Evolutionary conservation across 37 sponge, comb jelly and placozoan species (phyloP).

Genomic region (Ephydatia muelleri): DNA sequence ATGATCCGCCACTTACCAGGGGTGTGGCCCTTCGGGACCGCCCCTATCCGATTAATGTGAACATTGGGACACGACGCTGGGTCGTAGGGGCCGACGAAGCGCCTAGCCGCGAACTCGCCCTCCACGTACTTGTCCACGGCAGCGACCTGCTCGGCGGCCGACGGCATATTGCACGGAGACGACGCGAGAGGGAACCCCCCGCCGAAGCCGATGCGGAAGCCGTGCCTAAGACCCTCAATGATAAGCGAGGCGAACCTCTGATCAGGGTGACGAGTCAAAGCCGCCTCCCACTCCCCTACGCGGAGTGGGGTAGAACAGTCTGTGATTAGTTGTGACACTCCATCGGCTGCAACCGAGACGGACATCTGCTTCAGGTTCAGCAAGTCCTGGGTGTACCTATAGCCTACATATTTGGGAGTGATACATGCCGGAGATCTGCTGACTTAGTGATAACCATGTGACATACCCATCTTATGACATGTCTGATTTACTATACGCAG

Average conservation of each 20-base stretch:
- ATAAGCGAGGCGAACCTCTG: constrained; percentile 1
- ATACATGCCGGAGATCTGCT: too few relatives aligned
- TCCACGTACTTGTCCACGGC: neutral
- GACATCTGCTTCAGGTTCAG: constrained; percentile 11
- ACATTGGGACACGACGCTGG: neutral
- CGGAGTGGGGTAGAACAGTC: constrained; percentile 9
- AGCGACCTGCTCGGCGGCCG: constrained; percentile 4
- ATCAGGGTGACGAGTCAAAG: constrained; percentile 18
- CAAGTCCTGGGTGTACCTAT: constrained; percentile 13
- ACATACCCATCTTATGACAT: neutral
- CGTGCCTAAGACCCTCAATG: neutral
- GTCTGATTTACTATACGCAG: neutral
- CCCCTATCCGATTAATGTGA: constrained; percentile 35
- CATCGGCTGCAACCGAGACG: neutral
- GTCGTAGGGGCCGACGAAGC: neutral
- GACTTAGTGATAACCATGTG: neutral
- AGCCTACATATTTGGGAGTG: neutral
- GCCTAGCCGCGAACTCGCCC: neutral
- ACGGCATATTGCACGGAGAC: constrained; percentile 16
- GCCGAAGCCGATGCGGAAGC: constrained; percentile 31
- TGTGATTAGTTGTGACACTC: neutral
- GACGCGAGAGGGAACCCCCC: neutral
- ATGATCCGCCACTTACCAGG: constrained; percentile 39
- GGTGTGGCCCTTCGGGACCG: constrained; percentile 22
- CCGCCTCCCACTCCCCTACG: neutral